A percentile compares a stretch with the other conserved stretches of the same genome.
phyloP scores from a whole-genome alignment of 1,140 invertebrate genomes.

The Penaeus japonicus region DNA sequence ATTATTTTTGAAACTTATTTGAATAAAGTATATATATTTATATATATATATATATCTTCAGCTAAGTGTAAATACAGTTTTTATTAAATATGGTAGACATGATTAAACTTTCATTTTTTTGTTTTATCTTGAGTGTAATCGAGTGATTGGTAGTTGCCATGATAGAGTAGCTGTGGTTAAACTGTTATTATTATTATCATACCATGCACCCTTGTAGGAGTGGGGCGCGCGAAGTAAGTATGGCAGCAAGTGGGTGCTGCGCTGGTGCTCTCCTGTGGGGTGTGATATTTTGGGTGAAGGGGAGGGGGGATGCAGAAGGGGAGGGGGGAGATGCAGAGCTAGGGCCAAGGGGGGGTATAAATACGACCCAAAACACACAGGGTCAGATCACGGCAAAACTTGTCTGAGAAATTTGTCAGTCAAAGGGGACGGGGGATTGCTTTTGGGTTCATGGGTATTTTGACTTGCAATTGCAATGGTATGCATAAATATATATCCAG shows the following conservation, averaged over 20 bases:
- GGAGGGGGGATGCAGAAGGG: constrained; percentile 11
- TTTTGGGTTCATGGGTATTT: too few species aligned
- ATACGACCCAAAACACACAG: constrained; percentile 9
- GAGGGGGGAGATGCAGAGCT: background rate
- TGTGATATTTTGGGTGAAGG: constrained; percentile 21
- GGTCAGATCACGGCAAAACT: constrained; percentile 23
- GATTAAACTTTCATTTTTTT: background rate
- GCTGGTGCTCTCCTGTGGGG: constrained; percentile 37
- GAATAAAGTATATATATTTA: constrained; percentile 20
- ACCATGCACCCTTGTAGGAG: constrained; percentile 54
- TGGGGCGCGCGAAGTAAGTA: constrained; percentile 53
- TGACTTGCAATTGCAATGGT: too few species aligned
- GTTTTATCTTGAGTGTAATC: constrained; percentile 39
- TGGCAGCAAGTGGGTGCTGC: constrained; percentile 33
- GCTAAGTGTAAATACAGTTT: constrained; percentile 21
- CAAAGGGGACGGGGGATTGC: too few species aligned
- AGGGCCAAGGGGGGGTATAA: background rate
- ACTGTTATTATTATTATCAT: constrained; percentile 52
- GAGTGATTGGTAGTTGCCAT: constrained; percentile 50
- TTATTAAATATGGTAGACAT: background rate
- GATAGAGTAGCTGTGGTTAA: constrained; percentile 52
- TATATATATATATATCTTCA: constrained; percentile 1
- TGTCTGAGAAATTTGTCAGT: constrained; percentile 9
- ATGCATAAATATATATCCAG: too few species aligned
- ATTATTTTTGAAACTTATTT: constrained; percentile 29